Evolutionary conservation across 2,888 invertebrate genomes (phyloP).

Genomic region (Epinotia nisella): DNA sequence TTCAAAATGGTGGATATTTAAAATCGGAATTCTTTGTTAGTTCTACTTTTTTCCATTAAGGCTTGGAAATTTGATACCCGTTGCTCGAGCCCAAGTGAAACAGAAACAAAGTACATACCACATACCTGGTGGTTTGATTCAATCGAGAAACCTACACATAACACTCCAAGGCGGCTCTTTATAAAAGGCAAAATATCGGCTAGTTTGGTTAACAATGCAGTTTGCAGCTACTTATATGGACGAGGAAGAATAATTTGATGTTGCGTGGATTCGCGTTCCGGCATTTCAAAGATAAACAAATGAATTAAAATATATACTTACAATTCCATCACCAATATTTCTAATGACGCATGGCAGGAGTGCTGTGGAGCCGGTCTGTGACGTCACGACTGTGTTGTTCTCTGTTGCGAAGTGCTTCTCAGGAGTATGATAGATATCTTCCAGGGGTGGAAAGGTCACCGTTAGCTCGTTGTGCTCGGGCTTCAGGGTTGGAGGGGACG

Average conservation of each 20-base stretch:
- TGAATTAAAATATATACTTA: slow-evolving; percentile 80
- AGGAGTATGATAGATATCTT: slow-evolving; percentile 79
- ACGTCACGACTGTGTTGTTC: slow-evolving; percentile 91
- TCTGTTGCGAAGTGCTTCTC: slow-evolving; percentile 93
- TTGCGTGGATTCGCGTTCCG: background rate
- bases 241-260: background rate
- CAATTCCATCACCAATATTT: slow-evolving; percentile 94
- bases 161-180: background rate
- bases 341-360: slow-evolving; percentile 93
- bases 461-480: slow-evolving; percentile 76
- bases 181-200: background rate
- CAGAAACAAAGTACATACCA: too few relatives aligned
- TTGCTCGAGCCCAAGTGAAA: too few relatives aligned
- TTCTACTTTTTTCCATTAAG: too few relatives aligned
- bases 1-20: too few relatives aligned
- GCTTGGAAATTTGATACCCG: too few relatives aligned
- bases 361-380: slow-evolving; percentile 94
- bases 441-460: slow-evolving; percentile 76
- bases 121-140: too few relatives aligned
- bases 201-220: background rate
- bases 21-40: too few relatives aligned
- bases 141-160: background rate
- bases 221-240: background rate
- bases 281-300: background rate
- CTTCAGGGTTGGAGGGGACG: slow-evolving; percentile 63